Evolutionary conservation across 2,888 invertebrate species (phyloP).

Genomic region (Lochmaea capreae): DNA sequence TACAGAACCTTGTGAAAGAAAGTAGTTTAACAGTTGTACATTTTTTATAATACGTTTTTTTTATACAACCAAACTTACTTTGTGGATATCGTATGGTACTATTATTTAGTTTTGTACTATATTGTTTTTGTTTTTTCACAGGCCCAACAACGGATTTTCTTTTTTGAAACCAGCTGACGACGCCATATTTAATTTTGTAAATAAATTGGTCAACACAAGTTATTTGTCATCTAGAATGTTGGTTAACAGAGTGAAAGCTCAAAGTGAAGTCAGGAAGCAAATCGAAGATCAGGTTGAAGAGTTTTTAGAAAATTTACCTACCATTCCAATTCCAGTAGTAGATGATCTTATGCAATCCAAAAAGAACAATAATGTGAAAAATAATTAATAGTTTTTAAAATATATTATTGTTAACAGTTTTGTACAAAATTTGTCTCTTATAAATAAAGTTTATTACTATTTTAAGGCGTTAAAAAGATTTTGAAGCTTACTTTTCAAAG

Average conservation of each 20-base stretch:
- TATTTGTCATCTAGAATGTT: constrained; percentile 51
- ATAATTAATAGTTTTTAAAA: background rate
- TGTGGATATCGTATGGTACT: too few species aligned
- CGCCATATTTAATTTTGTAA: constrained; percentile 51
- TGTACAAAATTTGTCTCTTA: background rate
- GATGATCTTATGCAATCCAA: constrained; percentile 30
- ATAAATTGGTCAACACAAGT: constrained; percentile 51
- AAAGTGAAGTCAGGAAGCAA: constrained; percentile 46
- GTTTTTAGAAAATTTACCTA: constrained; percentile 45
- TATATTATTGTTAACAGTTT: background rate
- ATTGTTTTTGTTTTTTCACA: constrained; percentile 34
- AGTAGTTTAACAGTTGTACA: too few species aligned
- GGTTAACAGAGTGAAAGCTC: constrained; percentile 47
- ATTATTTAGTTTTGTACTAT: too few species aligned
- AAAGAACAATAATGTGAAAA: constrained; percentile 10
- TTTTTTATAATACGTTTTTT: too few species aligned
- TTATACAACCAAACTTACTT: too few species aligned
- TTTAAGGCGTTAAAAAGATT: too few species aligned
- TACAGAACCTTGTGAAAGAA: too few species aligned
- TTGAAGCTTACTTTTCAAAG: too few species aligned
- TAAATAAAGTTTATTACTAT: background rate
- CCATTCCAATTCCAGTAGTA: constrained; percentile 39
- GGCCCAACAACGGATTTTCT: constrained; percentile 44
- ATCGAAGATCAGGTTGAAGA: constrained; percentile 49
- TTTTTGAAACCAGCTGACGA: constrained; percentile 50